Evolutionary conservation across 2,888 invertebrate genomes (phyloP).

Genomic region (Halictus ligatus): DNA sequence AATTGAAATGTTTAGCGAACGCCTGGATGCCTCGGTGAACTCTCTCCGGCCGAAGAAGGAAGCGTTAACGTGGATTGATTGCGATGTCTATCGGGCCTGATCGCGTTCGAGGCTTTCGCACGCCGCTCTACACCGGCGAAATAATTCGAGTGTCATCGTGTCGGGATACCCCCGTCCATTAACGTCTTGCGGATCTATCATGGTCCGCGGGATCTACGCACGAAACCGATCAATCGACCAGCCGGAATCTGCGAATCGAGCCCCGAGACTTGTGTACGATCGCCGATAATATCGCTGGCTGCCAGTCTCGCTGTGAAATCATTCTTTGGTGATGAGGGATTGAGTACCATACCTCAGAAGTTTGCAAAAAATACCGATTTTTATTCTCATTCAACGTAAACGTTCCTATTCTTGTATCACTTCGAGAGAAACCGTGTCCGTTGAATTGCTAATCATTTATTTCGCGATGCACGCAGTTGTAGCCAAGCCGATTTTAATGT

Average conservation of each 20-base stretch:
- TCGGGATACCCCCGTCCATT: constrained; percentile 32
- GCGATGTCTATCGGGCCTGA: constrained; percentile 13
- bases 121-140: constrained; percentile 17
- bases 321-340: background rate
- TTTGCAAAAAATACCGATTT: background rate
- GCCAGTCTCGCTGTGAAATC: background rate
- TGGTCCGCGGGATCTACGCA: constrained; percentile 6
- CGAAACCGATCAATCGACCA: constrained; percentile 37
- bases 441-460: too few relatives aligned
- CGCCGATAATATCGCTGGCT: constrained; percentile 14
- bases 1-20: constrained; percentile 30
- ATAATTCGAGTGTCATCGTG: constrained; percentile 31
- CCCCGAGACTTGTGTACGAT: constrained; percentile 34
- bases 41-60: constrained; percentile 4
- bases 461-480: background rate
- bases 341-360: background rate
- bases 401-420: background rate
- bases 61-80: constrained; percentile 34
- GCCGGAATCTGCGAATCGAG: constrained; percentile 24
- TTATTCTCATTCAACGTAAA: background rate
- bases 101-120: constrained; percentile 10
- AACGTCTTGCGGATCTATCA: constrained; percentile 39
- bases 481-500: background rate
- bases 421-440: too few relatives aligned
- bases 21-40: constrained; percentile 13